A percentile compares a stretch with the other conserved stretches of the same genome.
These are phyloP conservation scores for Phenacoccus solenopsis DNA, from an alignment of 1,140 invertebrate genomes.

Conservation along the genomic window DNA sequence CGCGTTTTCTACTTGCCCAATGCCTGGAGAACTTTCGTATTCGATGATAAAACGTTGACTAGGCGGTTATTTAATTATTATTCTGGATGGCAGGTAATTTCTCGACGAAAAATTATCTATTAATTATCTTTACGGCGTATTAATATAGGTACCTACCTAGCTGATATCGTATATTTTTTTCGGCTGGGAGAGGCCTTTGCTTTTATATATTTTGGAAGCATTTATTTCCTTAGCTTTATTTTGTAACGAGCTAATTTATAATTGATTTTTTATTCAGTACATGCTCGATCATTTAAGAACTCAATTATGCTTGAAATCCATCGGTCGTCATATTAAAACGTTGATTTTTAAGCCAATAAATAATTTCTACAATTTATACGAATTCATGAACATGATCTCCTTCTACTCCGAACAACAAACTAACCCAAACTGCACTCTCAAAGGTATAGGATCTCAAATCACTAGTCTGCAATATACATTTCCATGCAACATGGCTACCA, in stretches of 20 bases:
- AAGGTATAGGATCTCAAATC: constrained; percentile 45
- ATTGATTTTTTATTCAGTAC: constrained; percentile 35
- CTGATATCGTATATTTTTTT: background rate
- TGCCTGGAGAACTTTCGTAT: constrained; percentile 57
- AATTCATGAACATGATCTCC: constrained; percentile 68
- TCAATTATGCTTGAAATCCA: constrained; percentile 53
- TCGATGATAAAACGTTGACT: constrained; percentile 59
- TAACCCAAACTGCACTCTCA: constrained; percentile 27
- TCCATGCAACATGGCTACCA: constrained; percentile 55
- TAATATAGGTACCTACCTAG: background rate
- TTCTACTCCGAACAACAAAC: constrained; percentile 49
- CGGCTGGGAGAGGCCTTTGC: background rate
- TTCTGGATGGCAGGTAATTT: constrained; percentile 56
- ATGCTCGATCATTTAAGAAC: constrained; percentile 61
- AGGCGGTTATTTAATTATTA: constrained; percentile 67
- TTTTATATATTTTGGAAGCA: background rate
- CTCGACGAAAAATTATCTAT: background rate
- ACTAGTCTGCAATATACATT: constrained; percentile 59
- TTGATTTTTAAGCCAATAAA: constrained; percentile 58
- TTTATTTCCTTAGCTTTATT: background rate
- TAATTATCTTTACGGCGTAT: too few species aligned
- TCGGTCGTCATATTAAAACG: constrained; percentile 51
- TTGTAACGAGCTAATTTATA: too few species aligned
- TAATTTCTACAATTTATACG: constrained; percentile 71
- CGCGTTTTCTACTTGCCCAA: constrained; percentile 56